phyloP scores from a whole-genome alignment of 2,888 invertebrate species.

The Erebia epiphron region DNA sequence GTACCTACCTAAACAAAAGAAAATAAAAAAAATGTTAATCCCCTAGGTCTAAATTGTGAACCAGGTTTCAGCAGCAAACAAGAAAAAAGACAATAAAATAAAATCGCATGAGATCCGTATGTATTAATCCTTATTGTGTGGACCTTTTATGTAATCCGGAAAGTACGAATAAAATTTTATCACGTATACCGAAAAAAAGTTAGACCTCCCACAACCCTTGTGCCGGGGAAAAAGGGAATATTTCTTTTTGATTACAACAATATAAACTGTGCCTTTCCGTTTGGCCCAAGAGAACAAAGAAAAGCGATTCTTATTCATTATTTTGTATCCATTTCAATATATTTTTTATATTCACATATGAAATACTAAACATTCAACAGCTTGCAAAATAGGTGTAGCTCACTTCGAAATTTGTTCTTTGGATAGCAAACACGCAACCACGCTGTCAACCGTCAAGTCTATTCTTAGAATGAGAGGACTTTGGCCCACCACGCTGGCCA shows the following conservation, averaged over 20 bases:
- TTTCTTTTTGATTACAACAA: constrained; percentile 83
- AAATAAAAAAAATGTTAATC: constrained; percentile 10
- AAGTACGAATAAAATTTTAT: constrained; percentile 79
- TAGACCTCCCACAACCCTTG: constrained; percentile 69
- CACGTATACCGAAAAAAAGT: constrained; percentile 70
- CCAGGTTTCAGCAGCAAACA: constrained; percentile 20
- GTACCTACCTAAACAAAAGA: neutral
- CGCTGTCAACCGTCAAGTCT: too few species aligned
- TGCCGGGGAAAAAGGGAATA: constrained; percentile 74
- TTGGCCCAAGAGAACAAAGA: constrained; percentile 44
- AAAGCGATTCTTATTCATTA: constrained; percentile 26
- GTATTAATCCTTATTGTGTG: constrained; percentile 37
- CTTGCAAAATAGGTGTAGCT: neutral
- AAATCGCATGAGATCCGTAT: constrained; percentile 29
- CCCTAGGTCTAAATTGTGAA: constrained; percentile 10
- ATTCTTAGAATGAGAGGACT: too few species aligned
- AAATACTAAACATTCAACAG: neutral
- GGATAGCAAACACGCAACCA: neutral
- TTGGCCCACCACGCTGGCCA: too few species aligned
- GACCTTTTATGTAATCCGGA: constrained; percentile 72
- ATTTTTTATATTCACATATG: neutral
- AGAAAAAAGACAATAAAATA: constrained; percentile 27
- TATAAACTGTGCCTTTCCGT: constrained; percentile 72
- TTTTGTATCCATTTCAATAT: neutral
- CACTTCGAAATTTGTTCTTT: neutral